Evolutionary conservation across 1,140 invertebrate genomes (phyloP).

Genomic region (Wasmannia auropunctata): DNA sequence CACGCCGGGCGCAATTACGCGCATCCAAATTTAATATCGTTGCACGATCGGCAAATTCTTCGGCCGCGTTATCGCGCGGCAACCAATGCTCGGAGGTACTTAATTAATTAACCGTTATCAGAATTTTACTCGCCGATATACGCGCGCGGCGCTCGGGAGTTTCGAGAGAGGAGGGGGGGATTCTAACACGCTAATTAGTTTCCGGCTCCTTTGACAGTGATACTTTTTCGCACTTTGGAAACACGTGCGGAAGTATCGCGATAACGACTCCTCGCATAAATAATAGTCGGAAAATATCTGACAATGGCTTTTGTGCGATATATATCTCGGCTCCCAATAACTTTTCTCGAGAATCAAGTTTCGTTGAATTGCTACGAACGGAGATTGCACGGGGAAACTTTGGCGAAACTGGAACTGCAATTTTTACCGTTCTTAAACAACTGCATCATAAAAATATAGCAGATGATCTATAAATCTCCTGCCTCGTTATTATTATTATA

Average conservation of each 20-base stretch:
- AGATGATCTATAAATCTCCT: background rate
- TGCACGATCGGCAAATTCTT: conserved; percentile 44
- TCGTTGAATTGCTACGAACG: background rate
- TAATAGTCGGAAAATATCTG: background rate
- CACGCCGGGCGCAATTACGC: background rate
- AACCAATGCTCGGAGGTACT: conserved; percentile 31
- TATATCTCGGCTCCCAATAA: conserved; percentile 21
- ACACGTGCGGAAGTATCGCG: conserved; percentile 8
- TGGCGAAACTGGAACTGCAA: background rate
- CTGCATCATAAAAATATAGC: conserved; percentile 4
- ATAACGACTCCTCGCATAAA: conserved; percentile 26
- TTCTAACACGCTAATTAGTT: conserved; percentile 40
- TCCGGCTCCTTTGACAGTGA: conserved; percentile 1
- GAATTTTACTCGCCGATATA: conserved; percentile 20
- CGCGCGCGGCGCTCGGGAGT: background rate
- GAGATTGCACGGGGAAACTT: conserved; percentile 14
- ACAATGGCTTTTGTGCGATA: conserved; percentile 16
- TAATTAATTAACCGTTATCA: conserved; percentile 59
- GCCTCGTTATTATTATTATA: too few relatives aligned
- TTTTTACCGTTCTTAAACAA: background rate
- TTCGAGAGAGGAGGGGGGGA: background rate
- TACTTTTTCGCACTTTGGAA: conserved; percentile 41
- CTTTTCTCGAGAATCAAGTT: conserved; percentile 35
- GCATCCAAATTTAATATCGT: conserved; percentile 46
- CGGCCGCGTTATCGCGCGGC: conserved; percentile 4